Evolutionary conservation across 2,113 vertebrate genomes (phyloP).

Genomic region (Myotis brandtii): DNA sequence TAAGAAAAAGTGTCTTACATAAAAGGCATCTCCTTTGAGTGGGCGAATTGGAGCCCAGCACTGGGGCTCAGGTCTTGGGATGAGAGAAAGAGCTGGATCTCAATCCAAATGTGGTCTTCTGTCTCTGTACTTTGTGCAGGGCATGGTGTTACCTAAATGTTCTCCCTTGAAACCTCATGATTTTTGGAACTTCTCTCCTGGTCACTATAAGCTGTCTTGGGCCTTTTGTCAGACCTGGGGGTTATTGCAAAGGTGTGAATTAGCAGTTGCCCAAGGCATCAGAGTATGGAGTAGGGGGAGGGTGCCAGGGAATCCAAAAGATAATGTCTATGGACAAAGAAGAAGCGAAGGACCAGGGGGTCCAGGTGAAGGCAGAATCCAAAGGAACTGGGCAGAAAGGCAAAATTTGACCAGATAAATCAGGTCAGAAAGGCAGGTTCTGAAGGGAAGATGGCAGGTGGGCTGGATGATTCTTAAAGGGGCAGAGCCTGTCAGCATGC

Average conservation of each 20-base stretch:
- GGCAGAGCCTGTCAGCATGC: not conserved
- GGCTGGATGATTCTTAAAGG: not conserved
- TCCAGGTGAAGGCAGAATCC: not conserved
- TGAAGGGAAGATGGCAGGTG: not conserved
- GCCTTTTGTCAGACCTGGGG: not conserved
- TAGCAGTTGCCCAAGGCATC: not conserved
- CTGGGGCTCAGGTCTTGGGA: not conserved
- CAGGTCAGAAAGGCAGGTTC: not conserved
- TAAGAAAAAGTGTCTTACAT: not conserved
- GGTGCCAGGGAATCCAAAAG: not conserved
- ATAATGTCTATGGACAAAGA: not conserved
- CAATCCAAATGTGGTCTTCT: not conserved
- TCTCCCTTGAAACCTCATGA: not conserved
- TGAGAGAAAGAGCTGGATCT: not conserved
- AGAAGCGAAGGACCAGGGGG: not conserved
- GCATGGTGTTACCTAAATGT: not conserved
- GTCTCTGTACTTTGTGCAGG: not conserved
- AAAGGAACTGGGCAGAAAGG: not conserved
- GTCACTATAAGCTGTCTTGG: not conserved
- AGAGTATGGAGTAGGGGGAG: not conserved
- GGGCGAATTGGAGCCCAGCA: not conserved
- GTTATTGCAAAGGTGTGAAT: not conserved
- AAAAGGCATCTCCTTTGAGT: not conserved
- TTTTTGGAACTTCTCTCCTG: not conserved
- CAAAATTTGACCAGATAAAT: not conserved